Conservation (phyloP, 1,140 invertebrate genomes). For the Melipona quadrifasciata region DNA sequence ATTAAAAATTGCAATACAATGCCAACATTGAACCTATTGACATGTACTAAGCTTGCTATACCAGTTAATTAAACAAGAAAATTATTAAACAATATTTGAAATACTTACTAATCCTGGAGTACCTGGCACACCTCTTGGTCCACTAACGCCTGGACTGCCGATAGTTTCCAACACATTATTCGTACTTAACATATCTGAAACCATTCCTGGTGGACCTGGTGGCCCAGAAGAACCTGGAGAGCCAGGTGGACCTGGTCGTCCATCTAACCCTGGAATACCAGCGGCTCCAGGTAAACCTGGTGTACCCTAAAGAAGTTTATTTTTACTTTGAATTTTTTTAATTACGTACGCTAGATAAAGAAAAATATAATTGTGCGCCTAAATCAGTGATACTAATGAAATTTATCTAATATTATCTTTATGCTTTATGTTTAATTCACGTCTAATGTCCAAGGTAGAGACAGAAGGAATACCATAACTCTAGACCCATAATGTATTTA, state of each 20-base stretch:
- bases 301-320: conserved; percentile 53
- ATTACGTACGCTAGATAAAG: too few relatives aligned
- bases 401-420: too few relatives aligned
- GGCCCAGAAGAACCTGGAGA: conserved; percentile 75
- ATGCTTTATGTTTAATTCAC: too few relatives aligned
- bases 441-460: too few relatives aligned
- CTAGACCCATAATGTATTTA: neutral
- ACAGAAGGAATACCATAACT: neutral
- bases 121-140: conserved; percentile 78
- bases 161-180: conserved; percentile 47
- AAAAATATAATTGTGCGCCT: too few relatives aligned
- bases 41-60: neutral
- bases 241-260: conserved; percentile 74
- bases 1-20: neutral
- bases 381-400: too few relatives aligned
- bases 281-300: conserved; percentile 80
- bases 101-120: conserved; percentile 75
- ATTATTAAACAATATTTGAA: conserved; percentile 16
- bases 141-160: conserved; percentile 75
- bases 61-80: neutral
- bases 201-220: conserved; percentile 77
- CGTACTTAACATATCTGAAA: conserved; percentile 68
- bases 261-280: conserved; percentile 80
- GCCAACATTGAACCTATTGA: neutral
- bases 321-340: neutral